Evolutionary conservation across 2,888 invertebrate species (phyloP), one percentile per base, ranked within the genome.

Genomic region (Mimas tiliae): DNA sequence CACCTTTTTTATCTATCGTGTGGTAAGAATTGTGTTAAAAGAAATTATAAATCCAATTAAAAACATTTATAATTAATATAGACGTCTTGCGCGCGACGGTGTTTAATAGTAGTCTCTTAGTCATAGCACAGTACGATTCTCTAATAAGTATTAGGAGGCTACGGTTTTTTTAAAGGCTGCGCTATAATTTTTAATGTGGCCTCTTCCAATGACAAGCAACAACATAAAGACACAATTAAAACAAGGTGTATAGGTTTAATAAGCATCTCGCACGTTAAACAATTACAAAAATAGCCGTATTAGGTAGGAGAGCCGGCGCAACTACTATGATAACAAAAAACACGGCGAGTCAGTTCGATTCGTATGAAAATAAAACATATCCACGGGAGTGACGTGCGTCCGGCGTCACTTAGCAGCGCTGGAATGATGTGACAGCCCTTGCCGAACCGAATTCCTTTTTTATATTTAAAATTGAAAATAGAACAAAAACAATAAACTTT

Each of bases 371-470:
- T 93, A 93, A 93, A 93, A 91, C 88, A 88, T 86, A 87, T 88
- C 84, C 85, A 79, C 80, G 77, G 82, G 86, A 90, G 83, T 92
- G 93, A 93, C 93, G 93, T 91, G 93, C 93, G 93, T 92, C 93
- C 91, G 91, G 92, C 93, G 92, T 93, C 93, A 93, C 93, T 93
- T 92, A 92, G 91, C 90, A 90, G 93, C 92, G 92, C 89, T 86
- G 91, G 93, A 91, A 88, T 93, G 93, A 93, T 92, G 93, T 93
- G 93, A 93, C 93, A 91, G 93, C 86, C 87, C 86, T 91, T 89
- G 91, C 91, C 90, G 91, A 92, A 86, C 84, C 88, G 90, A 90
- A 86, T 90, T 86, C 90, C 89, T 89, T 89, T 90, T 92, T 91
- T 86, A 83, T 86, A 85, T 87, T 85, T 81, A 83, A 87, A 91